Percentiles rank a stretch among this genome's conserved stretches.
Conservation (phyloP, 2,797 vertebrate species). For the Varecia variegata region DNA sequence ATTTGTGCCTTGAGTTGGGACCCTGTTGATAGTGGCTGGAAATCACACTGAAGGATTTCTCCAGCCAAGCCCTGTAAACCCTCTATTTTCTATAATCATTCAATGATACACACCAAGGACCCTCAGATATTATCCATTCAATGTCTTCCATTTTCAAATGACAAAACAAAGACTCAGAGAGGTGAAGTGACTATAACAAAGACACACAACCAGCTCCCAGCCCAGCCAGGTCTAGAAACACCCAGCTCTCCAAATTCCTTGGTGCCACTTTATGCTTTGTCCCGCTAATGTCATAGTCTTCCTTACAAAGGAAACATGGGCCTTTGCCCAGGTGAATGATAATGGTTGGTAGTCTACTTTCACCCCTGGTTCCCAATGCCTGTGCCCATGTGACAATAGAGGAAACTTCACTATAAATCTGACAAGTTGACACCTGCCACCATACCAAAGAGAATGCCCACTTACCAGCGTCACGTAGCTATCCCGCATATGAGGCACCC, state of each 20-base stretch:
- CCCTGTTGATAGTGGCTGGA: background rate
- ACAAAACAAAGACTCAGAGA: conserved; percentile 26
- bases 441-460: conserved; percentile 71
- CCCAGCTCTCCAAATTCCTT: background rate
- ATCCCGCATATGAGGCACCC: conserved; percentile 72
- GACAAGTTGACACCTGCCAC: conserved; percentile 76
- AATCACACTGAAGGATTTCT: conserved; percentile 1
- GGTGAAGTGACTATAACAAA: background rate
- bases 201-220: background rate
- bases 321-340: background rate
- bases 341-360: conserved; percentile 31
- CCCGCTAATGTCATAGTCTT: background rate
- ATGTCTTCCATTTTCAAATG: background rate
- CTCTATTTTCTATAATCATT: background rate
- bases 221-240: background rate
- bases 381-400: conserved; percentile 54
- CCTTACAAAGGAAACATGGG: background rate
- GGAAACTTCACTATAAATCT: conserved; percentile 67
- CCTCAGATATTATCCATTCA: background rate
- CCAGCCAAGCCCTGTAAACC: background rate
- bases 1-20: background rate
- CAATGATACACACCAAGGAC: background rate
- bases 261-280: background rate
- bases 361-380: conserved; percentile 49
- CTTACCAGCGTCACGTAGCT: conserved; percentile 62